Evolutionary conservation across 2,888 invertebrate genomes (phyloP), one percentile per base, ranked within the genome.

Genomic region (Agrotis segetum): DNA sequence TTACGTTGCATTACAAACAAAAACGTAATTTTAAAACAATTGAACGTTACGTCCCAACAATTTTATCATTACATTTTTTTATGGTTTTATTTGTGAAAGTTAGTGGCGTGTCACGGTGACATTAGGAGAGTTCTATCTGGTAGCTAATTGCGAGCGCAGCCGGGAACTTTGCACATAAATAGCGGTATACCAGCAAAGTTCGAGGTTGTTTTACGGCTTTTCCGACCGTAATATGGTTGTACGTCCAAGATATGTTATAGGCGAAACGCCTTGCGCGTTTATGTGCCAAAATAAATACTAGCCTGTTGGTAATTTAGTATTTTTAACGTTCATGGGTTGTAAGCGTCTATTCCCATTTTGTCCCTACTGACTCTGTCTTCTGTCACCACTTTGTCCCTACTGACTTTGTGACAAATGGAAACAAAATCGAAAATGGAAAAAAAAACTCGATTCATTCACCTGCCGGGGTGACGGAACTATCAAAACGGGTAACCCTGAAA

Each of bases 91-190:
- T 73, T 72, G 62, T 34, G 58, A 59, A 81, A 68, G 56, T 75
- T 68, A n/a, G 50, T 75, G 59, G 70, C 81, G 64, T 85, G 84
- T 59, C 76, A 71, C 67, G 66, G 44, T 29, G 66, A 55, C 84
- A 85, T 85, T 84, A 83, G 58, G 66, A 67, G 74, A 83, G 71
- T 84, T 80, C 50, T 74, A 67, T 77, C 75, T 73, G 64, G 29
- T 58, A 49, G 68, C 74, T 85, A 84, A 85, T 83, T 83, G 74
- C 81, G 74, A 74, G 59, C 75, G 64, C 61, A 62, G 66, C 19
- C 61, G 52, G 64, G 61, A 83, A 84, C 84, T 85, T 83, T 66
- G 34, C 75, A 70, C 86, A 85, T 85, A 82, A 85, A 85, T 79
- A 85, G 47, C 56, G 40, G 46, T 72, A 46, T 81, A 81, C 74